Base-by-base conservation (phyloP, 2,113 vertebrate species). In the Halcyon senegalensis region DNA sequence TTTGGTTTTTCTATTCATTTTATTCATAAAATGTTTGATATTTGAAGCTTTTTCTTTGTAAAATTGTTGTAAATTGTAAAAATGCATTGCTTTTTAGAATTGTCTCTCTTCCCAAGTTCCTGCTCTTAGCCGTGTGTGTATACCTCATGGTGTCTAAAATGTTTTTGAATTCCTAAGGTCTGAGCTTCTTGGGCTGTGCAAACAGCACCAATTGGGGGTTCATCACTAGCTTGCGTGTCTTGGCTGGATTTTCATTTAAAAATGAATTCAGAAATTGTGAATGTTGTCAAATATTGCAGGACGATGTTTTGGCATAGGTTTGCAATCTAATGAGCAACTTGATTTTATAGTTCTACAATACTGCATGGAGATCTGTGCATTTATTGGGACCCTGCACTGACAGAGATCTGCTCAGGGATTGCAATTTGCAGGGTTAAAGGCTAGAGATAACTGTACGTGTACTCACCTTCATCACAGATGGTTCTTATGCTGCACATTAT, bases 31-130 rank as follows among this genome's bases (percentile, higher is more conserved):
- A 21, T 33, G 16, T 64, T 83, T 88, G 63, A 10, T 85, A 64
- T 37, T 79, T 69, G 37, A 68, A 59, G 39, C 17, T 43, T 58
- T 64, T 62, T 17, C 63, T 51, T 51, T 51, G 50, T 51, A 51
- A 51, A 51, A 51, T 51, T 20, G 46, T 46, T 75, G 24, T 82
- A 73, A 73, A 24, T 63, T 68, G 39, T 86, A 51, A 15, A 80
- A 80, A 9, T 24, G 21, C 28, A 16, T n/a, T 1, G 2, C 82
- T 89, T 64, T 83, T 21, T 68, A 43, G 35, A 86, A 33, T 9
- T 68, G 5, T 37, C 8, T 77, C 7, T 87, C 33, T 70, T 78
- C 18, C 19, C 0, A 0, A 1, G 1, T 55, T 85, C 39, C 44
- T 86, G 33, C 39, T 66, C 11, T 58, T 64, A 80, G 7, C 28